phyloP scores from a whole-genome alignment of 2,888 invertebrate genomes.

The Andrena chrysosceles region DNA sequence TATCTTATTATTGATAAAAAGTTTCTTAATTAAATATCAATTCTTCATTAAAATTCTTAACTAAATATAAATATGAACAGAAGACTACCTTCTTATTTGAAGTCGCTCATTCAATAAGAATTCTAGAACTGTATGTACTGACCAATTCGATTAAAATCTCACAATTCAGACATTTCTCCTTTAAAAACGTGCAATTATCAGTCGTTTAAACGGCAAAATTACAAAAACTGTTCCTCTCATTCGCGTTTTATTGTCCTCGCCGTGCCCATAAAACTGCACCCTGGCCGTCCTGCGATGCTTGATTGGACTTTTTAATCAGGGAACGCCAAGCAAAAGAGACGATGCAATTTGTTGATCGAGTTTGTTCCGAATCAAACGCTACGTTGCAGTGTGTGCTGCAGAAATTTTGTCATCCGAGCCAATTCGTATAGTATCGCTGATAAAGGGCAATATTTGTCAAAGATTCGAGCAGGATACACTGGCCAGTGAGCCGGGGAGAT shows the following conservation, averaged over 20 bases:
- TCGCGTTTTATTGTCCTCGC: no score
- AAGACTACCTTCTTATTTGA: background rate
- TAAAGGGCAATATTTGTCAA: conserved; percentile 20
- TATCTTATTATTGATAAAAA: no score
- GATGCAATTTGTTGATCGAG: conserved; percentile 1
- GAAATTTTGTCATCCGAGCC: background rate
- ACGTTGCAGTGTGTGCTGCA: background rate
- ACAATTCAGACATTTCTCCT: background rate
- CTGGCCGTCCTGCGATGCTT: background rate
- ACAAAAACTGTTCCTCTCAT: background rate
- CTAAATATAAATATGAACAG: background rate
- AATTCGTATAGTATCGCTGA: background rate
- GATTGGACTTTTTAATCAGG: conserved; percentile 3
- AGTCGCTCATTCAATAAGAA: background rate
- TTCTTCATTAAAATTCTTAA: background rate
- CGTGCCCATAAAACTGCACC: background rate
- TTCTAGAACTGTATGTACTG: background rate
- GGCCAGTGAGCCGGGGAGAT: background rate
- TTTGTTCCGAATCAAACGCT: background rate
- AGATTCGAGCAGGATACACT: background rate
- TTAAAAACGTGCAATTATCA: background rate
- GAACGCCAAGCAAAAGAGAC: background rate
- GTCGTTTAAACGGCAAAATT: background rate
- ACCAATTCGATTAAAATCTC: background rate
- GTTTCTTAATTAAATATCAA: no score